phyloP scores from a whole-genome alignment of 1,140 invertebrate species.

The Cotesia chilonis region DNA sequence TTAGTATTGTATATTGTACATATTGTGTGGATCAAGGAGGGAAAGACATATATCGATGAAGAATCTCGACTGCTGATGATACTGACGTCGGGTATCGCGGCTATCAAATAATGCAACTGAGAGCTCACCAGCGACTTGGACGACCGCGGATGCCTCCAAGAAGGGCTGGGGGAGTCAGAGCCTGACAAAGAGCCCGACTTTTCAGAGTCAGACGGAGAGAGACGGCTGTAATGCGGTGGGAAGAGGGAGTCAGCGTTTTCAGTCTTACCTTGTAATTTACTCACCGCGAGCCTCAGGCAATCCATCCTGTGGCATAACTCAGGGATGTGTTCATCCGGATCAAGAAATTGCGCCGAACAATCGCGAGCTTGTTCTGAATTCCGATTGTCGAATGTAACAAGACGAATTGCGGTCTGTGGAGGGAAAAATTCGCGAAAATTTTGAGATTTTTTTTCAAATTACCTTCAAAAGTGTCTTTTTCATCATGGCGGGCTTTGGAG shows the following conservation, averaged over 20 bases:
- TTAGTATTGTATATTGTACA: too few species aligned
- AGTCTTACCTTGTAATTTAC: constrained; percentile 65
- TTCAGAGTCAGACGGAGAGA: not conserved
- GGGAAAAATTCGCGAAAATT: too few species aligned
- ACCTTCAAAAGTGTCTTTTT: not conserved
- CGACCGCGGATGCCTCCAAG: not conserved
- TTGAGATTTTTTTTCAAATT: too few species aligned
- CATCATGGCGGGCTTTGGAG: too few species aligned
- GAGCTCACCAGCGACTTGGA: not conserved
- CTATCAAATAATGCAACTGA: constrained; percentile 1
- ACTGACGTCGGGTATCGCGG: not conserved
- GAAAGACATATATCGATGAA: too few species aligned
- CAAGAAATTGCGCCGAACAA: not conserved
- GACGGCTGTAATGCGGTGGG: constrained; percentile 20
- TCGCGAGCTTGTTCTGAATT: constrained; percentile 7
- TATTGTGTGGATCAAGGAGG: too few species aligned
- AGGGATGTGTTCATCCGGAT: constrained; percentile 45
- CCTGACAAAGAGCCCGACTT: not conserved
- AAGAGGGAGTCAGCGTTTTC: constrained; percentile 53
- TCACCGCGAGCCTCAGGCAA: constrained; percentile 62
- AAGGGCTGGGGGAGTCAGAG: constrained; percentile 13
- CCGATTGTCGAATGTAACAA: too few species aligned
- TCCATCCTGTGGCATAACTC: constrained; percentile 60
- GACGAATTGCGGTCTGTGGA: too few species aligned
- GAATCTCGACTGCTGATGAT: too few species aligned